These are phyloP conservation scores for Sebastiscus albofasciatus DNA, from an alignment of 2,797 vertebrate species.

Conservation along the genomic window DNA sequence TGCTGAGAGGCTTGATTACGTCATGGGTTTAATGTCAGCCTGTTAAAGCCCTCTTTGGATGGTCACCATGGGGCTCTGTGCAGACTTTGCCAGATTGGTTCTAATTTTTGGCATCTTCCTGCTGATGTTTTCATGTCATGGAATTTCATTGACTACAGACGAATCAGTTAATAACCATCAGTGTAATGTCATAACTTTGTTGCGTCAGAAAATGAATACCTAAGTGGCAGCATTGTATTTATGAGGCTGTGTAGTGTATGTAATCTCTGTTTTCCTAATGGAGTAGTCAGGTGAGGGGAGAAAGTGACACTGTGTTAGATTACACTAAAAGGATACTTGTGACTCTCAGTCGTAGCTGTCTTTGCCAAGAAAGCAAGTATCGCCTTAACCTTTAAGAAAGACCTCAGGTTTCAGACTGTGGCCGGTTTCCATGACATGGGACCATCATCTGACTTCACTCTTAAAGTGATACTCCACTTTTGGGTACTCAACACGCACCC, in stretches of 20 bases:
- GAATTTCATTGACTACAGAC: conserved; percentile 4
- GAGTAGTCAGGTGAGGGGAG: conserved; percentile 19
- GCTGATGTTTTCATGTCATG: conserved; percentile 10
- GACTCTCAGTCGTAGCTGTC: conserved; percentile 4
- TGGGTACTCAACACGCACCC: neutral
- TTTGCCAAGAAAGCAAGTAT: conserved; percentile 32
- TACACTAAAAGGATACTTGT: conserved; percentile 45
- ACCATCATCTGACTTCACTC: conserved; percentile 26
- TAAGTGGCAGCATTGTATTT: neutral
- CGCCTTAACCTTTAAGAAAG: conserved; percentile 39
- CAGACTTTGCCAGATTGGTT: conserved; percentile 41
- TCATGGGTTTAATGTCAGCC: conserved; percentile 50
- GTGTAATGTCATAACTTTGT: neutral
- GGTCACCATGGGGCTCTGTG: conserved; percentile 11
- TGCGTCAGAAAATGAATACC: neutral
- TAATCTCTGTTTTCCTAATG: neutral
- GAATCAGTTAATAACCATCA: conserved; percentile 1
- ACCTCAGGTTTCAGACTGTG: conserved; percentile 41
- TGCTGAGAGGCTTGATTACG: conserved; percentile 37
- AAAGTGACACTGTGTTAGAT: conserved; percentile 38
- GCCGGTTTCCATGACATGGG: conserved; percentile 38
- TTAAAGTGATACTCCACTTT: conserved; percentile 13
- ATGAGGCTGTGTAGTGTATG: neutral
- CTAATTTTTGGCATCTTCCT: conserved; percentile 20
- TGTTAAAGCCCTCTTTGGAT: conserved; percentile 45